A percentile compares a stretch with the other conserved stretches of the same genome.
phyloP scores from a whole-genome alignment of 2,888 invertebrate genomes.

The Chrysolina americana region DNA sequence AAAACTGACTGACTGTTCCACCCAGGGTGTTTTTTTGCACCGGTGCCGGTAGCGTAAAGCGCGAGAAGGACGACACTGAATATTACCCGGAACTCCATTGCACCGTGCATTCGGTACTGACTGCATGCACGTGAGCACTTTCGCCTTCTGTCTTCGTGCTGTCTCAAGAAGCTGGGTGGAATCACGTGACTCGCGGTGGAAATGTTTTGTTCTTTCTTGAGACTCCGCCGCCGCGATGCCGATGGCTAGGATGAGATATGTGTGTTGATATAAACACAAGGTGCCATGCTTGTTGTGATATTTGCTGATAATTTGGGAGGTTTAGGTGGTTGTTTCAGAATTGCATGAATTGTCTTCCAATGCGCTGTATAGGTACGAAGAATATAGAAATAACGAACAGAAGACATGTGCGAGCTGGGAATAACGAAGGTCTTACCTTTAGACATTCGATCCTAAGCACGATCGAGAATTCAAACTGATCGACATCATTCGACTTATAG shows the following conservation, averaged over 20 bases:
- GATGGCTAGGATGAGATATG: slow-evolving; percentile 11
- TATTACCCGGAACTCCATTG: slow-evolving; percentile 35
- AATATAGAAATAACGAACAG: too few relatives aligned
- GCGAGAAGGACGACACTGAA: slow-evolving; percentile 35
- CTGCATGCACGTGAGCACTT: slow-evolving; percentile 51
- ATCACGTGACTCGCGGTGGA: slow-evolving; percentile 42
- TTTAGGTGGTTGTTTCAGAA: neutral
- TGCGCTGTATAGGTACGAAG: too few relatives aligned
- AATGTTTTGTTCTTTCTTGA: slow-evolving; percentile 31
- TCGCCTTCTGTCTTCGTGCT: slow-evolving; percentile 48
- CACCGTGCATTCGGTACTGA: slow-evolving; percentile 39
- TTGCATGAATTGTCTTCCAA: neutral
- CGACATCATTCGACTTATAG: too few relatives aligned
- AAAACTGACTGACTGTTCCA: slow-evolving; percentile 3
- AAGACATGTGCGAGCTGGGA: too few relatives aligned
- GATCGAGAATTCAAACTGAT: too few relatives aligned
- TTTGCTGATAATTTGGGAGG: neutral
- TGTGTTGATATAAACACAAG: neutral
- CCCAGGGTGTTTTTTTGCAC: slow-evolving; percentile 28
- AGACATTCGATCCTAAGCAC: too few relatives aligned
- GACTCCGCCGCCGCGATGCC: slow-evolving; percentile 27
- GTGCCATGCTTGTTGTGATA: neutral
- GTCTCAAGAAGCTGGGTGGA: slow-evolving; percentile 40
- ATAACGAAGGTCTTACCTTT: too few relatives aligned
- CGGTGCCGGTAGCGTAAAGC: slow-evolving; percentile 24